Percentiles rank a stretch among this genome's conserved stretches.
Conservation (phyloP, 1,140 invertebrate genomes). For the Spodoptera litura region DNA sequence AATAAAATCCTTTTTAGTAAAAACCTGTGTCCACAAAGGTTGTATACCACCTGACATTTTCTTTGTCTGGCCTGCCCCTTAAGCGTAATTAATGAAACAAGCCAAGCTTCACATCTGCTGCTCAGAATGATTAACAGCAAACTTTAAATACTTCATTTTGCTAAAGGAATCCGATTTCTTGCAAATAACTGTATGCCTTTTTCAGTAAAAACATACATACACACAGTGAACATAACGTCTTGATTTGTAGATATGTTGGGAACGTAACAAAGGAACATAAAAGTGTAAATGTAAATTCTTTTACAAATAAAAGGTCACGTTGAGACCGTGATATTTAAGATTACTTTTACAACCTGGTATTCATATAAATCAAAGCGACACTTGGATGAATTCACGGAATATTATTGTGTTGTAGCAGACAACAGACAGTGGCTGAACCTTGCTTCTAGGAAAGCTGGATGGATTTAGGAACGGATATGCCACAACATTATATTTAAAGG, state of each 20-base stretch:
- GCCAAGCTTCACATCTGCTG: constrained; percentile 4
- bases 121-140: constrained; percentile 34
- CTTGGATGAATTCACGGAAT: constrained; percentile 35
- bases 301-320: constrained; percentile 54
- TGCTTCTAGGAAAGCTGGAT: constrained; percentile 7
- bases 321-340: constrained; percentile 54
- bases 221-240: constrained; percentile 31
- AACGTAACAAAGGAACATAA: constrained; percentile 56
- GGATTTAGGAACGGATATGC: background rate
- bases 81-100: constrained; percentile 16
- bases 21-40: background rate
- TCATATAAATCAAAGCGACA: constrained; percentile 45
- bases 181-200: constrained; percentile 34
- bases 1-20: no score
- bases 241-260: constrained; percentile 50
- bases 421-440: background rate
- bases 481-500: no score
- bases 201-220: constrained; percentile 36
- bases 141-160: constrained; percentile 27
- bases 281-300: constrained; percentile 52
- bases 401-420: constrained; percentile 31
- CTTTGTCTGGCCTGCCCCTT: constrained; percentile 10
- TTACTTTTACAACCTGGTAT: constrained; percentile 43
- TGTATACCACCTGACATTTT: background rate
- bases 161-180: constrained; percentile 44